A percentile compares a stretch with the other conserved stretches of the same genome.
phyloP scores from a whole-genome alignment of 2,888 invertebrate species.

The Lamellibrachia satsuma region DNA sequence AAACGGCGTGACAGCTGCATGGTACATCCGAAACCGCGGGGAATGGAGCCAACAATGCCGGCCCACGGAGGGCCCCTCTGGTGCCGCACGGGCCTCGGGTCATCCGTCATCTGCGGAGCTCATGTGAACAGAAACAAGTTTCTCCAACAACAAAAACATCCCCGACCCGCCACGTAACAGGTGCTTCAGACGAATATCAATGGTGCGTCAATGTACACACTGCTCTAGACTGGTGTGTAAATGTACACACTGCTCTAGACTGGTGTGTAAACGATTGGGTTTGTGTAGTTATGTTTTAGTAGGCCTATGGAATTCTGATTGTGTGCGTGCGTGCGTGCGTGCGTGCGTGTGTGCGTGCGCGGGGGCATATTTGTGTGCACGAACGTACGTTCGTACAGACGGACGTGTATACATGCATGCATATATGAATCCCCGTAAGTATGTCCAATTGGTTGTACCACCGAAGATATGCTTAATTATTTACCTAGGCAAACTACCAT shows the following conservation, averaged over 20 bases:
- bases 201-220: background rate
- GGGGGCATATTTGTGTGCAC: background rate
- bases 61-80: background rate
- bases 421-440: background rate
- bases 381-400: background rate
- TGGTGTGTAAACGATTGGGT: background rate
- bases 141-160: background rate
- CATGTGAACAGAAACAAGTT: background rate
- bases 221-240: background rate
- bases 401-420: background rate
- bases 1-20: background rate
- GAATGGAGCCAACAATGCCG: background rate
- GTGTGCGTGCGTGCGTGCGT: background rate
- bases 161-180: background rate
- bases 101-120: background rate
- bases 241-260: background rate
- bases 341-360: background rate
- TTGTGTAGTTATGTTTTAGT: background rate
- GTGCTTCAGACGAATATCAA: conserved; percentile 8
- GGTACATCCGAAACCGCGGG: background rate
- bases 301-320: background rate
- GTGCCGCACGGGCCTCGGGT: background rate
- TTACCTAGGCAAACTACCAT: background rate
- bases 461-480: background rate
- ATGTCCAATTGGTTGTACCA: too few relatives aligned